Conservation (phyloP, 2,797 vertebrate genomes). For the Rhinatrema bivittatum region DNA sequence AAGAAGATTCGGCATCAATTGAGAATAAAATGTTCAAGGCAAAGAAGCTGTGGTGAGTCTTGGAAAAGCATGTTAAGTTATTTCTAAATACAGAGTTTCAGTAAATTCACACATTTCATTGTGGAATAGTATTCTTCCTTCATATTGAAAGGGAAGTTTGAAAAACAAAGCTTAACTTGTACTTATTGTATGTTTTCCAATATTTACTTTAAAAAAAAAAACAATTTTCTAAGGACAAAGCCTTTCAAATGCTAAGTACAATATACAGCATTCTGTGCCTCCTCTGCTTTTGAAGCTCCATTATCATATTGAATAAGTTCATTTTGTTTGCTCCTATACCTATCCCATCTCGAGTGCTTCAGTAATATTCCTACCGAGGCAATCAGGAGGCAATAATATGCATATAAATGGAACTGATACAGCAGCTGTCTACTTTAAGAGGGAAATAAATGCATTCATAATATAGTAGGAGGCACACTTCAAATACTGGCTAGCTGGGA, state of each 20-base stretch:
- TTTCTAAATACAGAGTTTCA: neutral
- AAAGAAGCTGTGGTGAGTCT: conserved; percentile 7
- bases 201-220: too few species aligned
- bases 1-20: conserved; percentile 19
- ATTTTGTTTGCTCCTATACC: too few species aligned
- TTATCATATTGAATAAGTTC: too few species aligned
- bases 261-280: too few species aligned
- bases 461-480: neutral
- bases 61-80: neutral
- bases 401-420: conserved; percentile 3
- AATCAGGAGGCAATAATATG: neutral
- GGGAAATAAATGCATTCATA: neutral
- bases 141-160: neutral
- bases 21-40: conserved; percentile 2
- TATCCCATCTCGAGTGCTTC: too few species aligned
- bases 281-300: too few species aligned
- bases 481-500: neutral
- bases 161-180: neutral
- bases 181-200: too few species aligned
- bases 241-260: too few species aligned
- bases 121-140: too few species aligned
- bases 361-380: too few species aligned
- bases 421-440: neutral
- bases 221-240: too few species aligned
- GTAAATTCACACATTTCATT: too few species aligned